phyloP scores from a whole-genome alignment of 2,888 invertebrate species.

The Volucella zonaria region DNA sequence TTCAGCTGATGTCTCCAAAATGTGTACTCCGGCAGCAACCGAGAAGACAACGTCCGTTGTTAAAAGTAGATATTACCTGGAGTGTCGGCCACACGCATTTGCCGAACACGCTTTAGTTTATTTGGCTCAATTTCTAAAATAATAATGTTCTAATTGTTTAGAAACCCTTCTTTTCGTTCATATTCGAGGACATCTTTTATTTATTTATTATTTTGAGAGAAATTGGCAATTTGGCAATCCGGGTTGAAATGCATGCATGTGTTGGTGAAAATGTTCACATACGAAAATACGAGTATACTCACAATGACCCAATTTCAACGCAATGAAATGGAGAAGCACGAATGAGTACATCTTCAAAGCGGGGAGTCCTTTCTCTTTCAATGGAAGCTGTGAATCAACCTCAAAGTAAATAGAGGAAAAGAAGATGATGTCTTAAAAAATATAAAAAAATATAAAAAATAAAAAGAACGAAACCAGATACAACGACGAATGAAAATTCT shows the following conservation, averaged over 20 bases:
- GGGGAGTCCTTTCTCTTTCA: slow-evolving; percentile 46
- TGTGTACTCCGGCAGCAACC: too few species aligned
- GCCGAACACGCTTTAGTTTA: too few species aligned
- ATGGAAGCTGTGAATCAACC: slow-evolving; percentile 38
- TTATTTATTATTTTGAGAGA: too few species aligned
- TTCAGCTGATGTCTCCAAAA: too few species aligned
- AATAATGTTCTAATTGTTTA: too few species aligned
- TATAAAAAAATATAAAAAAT: neutral
- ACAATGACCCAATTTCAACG: slow-evolving; percentile 62
- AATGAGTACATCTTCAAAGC: slow-evolving; percentile 53
- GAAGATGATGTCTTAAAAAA: slow-evolving; percentile 5
- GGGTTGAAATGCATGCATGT: neutral
- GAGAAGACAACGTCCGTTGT: too few species aligned
- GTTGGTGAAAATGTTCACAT: slow-evolving; percentile 44
- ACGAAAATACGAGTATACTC: slow-evolving; percentile 27
- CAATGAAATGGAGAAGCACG: slow-evolving; percentile 52
- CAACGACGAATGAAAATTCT: slow-evolving; percentile 30
- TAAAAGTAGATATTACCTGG: too few species aligned
- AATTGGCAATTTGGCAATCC: too few species aligned
- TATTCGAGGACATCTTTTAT: too few species aligned
- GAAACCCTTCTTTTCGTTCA: too few species aligned
- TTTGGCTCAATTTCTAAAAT: too few species aligned
- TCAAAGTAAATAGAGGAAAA: slow-evolving; percentile 57
- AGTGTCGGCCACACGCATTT: too few species aligned
- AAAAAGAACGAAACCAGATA: neutral